Base-by-base conservation (phyloP, 2,888 invertebrate genomes). In the Sarcophaga rosellei region DNA sequence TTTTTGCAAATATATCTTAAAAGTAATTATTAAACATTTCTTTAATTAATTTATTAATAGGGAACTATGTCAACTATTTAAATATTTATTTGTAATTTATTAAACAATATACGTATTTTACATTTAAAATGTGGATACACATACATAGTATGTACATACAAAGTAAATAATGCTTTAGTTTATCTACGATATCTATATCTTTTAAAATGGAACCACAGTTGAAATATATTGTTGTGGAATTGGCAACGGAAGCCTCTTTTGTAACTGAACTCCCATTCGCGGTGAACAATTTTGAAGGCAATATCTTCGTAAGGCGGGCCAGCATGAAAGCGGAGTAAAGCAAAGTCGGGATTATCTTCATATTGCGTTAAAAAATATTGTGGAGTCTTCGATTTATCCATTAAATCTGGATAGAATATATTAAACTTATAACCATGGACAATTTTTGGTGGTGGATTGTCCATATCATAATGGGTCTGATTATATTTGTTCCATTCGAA, bases 401-500 rank as follows among this genome's bases (percentile, higher is more conserved):
- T 99, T 86, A 99, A 95, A 94, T 99, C 99, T 0, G 99, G 99
- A 94, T 99, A 99, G 94, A 99, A 99, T 90, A 99, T 99, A 94
- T 99, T 99, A 94, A 99, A 99, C 93, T 99, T 99, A 94, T 99
- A 99, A 10, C 99, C 99, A 94, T 99, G 99, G 0, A 99, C 99
- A 91, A 99, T 99, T 94, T 99, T 99, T 0, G 99, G 99, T 11
- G 99, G 99, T 74, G 99, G 99, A 94, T 99, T 99, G 93, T 99
- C 99, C 97, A 99, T 98, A 93, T 99, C 99, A 94, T 99, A 99
- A 94, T 99, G 99, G 2, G 99, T 99, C 94, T 99, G 99, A 94
- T 99, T 99, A 94, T 99, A 99, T 93, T 99, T 99, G 94, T 99
- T 99, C 99, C 99, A 99, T 92, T 99, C 99, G 94, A 99, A 99